A percentile compares a stretch with the other conserved stretches of the same genome.
phyloP scores from a whole-genome alignment of 2,113 vertebrate species.

The Phalacrocorax pelagicus region DNA sequence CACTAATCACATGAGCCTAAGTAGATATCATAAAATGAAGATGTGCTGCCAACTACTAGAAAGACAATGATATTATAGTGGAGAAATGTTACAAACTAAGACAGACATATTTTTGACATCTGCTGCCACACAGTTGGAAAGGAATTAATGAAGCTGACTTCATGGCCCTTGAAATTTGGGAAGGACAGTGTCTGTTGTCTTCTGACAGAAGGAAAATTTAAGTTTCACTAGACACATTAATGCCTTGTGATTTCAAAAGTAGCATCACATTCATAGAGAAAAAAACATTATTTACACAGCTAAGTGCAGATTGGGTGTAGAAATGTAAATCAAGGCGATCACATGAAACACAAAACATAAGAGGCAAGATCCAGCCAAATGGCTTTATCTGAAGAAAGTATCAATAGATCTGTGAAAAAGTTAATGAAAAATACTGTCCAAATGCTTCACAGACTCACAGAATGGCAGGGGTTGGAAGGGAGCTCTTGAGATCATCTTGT shows the following conservation, averaged over 20 bases:
- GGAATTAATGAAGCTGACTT: not conserved
- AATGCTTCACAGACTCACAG: not conserved
- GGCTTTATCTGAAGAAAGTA: not conserved
- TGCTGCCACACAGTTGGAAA: not conserved
- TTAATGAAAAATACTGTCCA: not conserved
- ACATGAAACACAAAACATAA: not conserved
- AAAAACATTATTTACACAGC: not conserved
- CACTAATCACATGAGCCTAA: not conserved
- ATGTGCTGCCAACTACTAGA: not conserved
- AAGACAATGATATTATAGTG: not conserved
- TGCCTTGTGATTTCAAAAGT: not conserved
- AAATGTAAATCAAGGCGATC: not conserved
- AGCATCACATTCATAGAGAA: not conserved
- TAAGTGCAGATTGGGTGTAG: rapidly evolving
- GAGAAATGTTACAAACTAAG: not conserved
- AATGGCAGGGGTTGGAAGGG: too few species aligned
- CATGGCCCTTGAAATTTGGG: not conserved
- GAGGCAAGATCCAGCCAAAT: not conserved
- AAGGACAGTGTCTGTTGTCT: not conserved
- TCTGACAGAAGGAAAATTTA: not conserved
- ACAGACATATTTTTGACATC: not conserved
- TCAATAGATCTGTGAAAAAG: not conserved
- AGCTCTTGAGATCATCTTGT: too few species aligned
- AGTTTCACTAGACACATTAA: not conserved
- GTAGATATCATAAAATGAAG: not conserved